phyloP scores from a whole-genome alignment of 2,888 invertebrate species.

The Polylopha cassiicola region DNA sequence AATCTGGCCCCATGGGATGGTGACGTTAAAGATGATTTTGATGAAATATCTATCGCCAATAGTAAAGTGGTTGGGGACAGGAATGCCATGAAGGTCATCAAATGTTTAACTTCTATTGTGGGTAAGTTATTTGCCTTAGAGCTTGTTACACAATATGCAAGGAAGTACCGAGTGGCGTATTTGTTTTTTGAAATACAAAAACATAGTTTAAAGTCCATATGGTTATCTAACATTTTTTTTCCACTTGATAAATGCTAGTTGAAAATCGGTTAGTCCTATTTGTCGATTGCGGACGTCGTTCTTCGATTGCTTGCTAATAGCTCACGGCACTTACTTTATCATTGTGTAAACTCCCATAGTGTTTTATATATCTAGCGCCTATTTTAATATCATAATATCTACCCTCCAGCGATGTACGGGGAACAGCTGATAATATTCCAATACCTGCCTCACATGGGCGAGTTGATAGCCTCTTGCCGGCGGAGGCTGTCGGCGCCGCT shows the following conservation, averaged over 20 bases:
- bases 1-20: conserved; percentile 78
- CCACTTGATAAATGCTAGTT: no score
- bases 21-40: conserved; percentile 65
- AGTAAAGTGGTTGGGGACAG: conserved; percentile 85
- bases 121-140: conserved; percentile 65
- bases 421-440: conserved; percentile 92
- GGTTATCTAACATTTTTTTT: no score
- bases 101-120: conserved; percentile 92
- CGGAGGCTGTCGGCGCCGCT: conserved; percentile 88
- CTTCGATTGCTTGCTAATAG: no score
- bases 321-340: no score
- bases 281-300: no score
- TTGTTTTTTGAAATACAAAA: no score
- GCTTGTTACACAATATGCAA: no score
- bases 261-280: no score
- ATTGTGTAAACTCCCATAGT: no score
- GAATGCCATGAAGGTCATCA: conserved; percentile 91
- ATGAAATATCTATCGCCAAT: conserved; percentile 80
- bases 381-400: neutral
- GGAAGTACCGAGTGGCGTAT: no score
- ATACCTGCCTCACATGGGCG: conserved; percentile 93
- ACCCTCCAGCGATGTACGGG: conserved; percentile 85
- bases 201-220: no score
- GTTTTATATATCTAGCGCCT: conserved; percentile 1
- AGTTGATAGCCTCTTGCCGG: conserved; percentile 87